phyloP scores from a whole-genome alignment of 2,113 vertebrate species.

The Sigmodon hispidus region DNA sequence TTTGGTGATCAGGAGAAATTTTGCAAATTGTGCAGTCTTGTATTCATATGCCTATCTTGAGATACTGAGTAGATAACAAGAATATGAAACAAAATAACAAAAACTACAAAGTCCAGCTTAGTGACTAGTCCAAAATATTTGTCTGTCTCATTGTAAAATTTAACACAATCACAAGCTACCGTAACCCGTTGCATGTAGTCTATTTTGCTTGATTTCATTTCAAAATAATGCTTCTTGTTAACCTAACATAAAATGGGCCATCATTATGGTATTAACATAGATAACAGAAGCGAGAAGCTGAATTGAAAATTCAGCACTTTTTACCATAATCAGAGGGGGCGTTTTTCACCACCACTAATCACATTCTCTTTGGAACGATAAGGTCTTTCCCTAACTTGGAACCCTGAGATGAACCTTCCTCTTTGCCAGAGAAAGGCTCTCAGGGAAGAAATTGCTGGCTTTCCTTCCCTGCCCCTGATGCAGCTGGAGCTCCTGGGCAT shows the following conservation, averaged over 20 bases:
- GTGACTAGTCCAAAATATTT: background rate
- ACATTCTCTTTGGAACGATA: background rate
- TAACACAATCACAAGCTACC: background rate
- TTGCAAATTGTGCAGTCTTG: background rate
- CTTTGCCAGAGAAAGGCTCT: background rate
- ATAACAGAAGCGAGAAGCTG: background rate
- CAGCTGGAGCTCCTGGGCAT: background rate
- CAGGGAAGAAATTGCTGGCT: background rate
- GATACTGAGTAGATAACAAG: background rate
- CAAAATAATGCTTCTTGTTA: background rate
- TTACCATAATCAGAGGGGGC: background rate
- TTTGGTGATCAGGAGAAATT: background rate
- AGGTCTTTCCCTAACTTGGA: background rate
- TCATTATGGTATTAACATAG: background rate
- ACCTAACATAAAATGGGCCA: background rate
- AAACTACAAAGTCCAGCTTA: background rate
- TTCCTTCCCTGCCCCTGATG: background rate
- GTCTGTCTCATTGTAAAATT: background rate
- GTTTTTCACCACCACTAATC: background rate
- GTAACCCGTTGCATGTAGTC: background rate
- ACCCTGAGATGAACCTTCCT: background rate
- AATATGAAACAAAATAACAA: background rate
- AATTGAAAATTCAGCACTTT: conserved; percentile 18
- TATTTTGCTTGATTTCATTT: background rate
- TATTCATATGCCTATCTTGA: background rate